A percentile compares a stretch with the other conserved stretches of the same genome.
Evolutionary conservation across 1,140 invertebrate genomes (phyloP).

Genomic region (Neuroterus valhalla): DNA sequence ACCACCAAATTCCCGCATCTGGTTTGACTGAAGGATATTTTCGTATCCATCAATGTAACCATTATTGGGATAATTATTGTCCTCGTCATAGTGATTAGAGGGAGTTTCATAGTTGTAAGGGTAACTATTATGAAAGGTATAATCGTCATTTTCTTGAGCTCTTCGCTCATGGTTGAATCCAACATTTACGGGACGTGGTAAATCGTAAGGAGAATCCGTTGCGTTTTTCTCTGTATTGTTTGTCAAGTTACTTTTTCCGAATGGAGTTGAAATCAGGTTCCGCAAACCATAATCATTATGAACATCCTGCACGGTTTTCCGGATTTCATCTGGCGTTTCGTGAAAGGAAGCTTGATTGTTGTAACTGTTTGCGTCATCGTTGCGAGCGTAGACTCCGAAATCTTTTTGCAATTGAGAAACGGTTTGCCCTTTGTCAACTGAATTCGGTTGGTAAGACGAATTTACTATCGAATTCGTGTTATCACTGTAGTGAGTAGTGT

Average conservation of each 20-base stretch:
- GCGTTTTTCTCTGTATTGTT: constrained; percentile 41
- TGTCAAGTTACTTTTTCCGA: constrained; percentile 48
- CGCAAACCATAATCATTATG: constrained; percentile 54
- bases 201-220: constrained; percentile 59
- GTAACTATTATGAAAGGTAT: constrained; percentile 59
- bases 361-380: constrained; percentile 43
- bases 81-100: constrained; percentile 65
- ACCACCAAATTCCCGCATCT: constrained; percentile 52
- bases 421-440: constrained; percentile 44
- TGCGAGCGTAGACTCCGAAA: constrained; percentile 47
- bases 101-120: constrained; percentile 65
- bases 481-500: constrained; percentile 54
- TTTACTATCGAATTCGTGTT: constrained; percentile 44
- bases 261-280: constrained; percentile 48
- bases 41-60: constrained; percentile 63
- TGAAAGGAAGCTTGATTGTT: constrained; percentile 50
- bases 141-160: constrained; percentile 49
- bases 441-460: constrained; percentile 41
- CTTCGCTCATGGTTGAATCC: constrained; percentile 48
- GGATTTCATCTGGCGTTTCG: constrained; percentile 41
- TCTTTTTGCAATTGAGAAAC: constrained; percentile 54
- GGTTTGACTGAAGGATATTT: constrained; percentile 50
- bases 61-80: constrained; percentile 61
- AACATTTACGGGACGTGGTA: constrained; percentile 49
- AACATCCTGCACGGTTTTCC: constrained; percentile 47